Percentiles rank a stretch among this genome's conserved stretches.
These are phyloP conservation scores for Conopomorpha cramerella DNA, from an alignment of 1,140 invertebrate species.

Conservation along the genomic window DNA sequence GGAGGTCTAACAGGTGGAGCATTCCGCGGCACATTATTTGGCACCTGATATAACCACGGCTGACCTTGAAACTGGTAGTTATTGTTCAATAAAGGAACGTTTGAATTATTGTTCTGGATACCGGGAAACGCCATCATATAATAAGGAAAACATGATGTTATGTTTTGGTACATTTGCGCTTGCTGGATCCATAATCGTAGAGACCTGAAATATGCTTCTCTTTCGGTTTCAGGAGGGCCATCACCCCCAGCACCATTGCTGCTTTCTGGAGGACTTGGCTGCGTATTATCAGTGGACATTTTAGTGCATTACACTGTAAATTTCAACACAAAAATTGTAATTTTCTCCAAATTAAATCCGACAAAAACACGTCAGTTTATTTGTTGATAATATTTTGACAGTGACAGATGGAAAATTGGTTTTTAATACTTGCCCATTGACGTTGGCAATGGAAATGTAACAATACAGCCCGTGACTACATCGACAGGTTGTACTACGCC, in stretches of 20 bases:
- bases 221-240: constrained; percentile 23
- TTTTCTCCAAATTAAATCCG: constrained; percentile 4
- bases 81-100: constrained; percentile 45
- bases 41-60: constrained; percentile 40
- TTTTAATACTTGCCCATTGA: no score
- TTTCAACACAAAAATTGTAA: constrained; percentile 1
- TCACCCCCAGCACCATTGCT: constrained; percentile 5
- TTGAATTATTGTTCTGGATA: constrained; percentile 38
- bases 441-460: no score
- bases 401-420: no score
- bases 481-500: no score
- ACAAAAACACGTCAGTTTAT: constrained; percentile 39
- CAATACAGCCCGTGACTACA: no score
- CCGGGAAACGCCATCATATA: constrained; percentile 63
- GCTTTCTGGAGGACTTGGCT: constrained; percentile 8
- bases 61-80: constrained; percentile 47
- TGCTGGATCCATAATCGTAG: constrained; percentile 62
- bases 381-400: constrained; percentile 1
- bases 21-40: constrained; percentile 17
- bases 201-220: constrained; percentile 62
- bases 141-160: constrained; percentile 62
- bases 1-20: constrained; percentile 13
- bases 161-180: constrained; percentile 58
- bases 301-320: constrained; percentile 1
- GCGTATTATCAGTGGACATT: constrained; percentile 27